Evolutionary conservation across 2,888 invertebrate species (phyloP), one percentile per base, ranked within the genome.

Genomic region (Dione vanillae): DNA sequence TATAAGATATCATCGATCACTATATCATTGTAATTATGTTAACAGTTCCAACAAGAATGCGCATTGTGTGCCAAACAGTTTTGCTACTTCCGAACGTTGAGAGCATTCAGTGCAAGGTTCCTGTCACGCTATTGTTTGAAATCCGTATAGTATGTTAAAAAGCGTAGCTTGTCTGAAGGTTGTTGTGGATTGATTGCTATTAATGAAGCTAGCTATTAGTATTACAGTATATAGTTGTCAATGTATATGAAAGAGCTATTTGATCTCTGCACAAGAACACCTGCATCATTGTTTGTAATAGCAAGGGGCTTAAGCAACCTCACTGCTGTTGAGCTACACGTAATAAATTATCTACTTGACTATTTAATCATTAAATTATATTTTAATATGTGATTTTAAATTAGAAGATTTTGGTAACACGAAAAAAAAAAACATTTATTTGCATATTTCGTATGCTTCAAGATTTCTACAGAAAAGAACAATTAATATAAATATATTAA

Each of bases 21-120:
- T 74, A 72, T 69, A 70, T 74, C 59, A 70, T 61, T 67, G 56
- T 64, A 51, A 67, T 66, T 65, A 74, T 70, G 74, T 73, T 71
- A 74, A 71, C 73, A 69, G 66, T 74, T 64, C 52, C 74, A 65
- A 71, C 75, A 83, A 83, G 83, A 87, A 87, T 86, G 84, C 79
- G 80, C 81, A 87, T 87, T 87, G 85, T 84, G 78, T 82, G 72
- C 77, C 72, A 75, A 76, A 77, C 75, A 75, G 75, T 67, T 37
- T 74, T 79, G 79, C 79, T 77, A 85, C 86, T 88, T 87, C 87
- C 86, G 85, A 85, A 72, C 75, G 71, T 73, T 66, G 74, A 72
- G 69, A 76, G 78, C 75, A 78, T 74, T 70, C 74, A 47, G 74
- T 74, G 76, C 78, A 78, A 78, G 74, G 80, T 76, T 77, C 73